Evolutionary conservation across 2,888 invertebrate species (phyloP).

Genomic region (Norana najaformis): DNA sequence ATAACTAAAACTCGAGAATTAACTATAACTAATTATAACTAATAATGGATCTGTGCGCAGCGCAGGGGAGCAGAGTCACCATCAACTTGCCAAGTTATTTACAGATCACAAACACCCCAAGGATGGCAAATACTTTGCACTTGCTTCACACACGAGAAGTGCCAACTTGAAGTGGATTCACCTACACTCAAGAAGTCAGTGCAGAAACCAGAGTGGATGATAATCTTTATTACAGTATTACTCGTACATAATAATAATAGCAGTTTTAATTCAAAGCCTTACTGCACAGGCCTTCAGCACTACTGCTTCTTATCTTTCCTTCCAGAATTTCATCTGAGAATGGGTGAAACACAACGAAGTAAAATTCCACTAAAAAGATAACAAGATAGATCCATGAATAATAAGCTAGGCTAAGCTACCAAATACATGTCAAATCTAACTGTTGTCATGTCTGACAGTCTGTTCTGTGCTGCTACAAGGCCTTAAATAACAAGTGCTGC

Average conservation of each 20-base stretch:
- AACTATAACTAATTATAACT: no score
- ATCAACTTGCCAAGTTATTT: no score
- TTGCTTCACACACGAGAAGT: not conserved
- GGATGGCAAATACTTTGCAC: not conserved
- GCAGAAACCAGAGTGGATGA: not conserved
- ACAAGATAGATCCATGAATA: constrained; percentile 17
- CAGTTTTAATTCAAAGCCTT: not conserved
- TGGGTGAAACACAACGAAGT: constrained; percentile 92
- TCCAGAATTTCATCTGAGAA: constrained; percentile 88
- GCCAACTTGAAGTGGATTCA: constrained; percentile 20
- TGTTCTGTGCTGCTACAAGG: no score
- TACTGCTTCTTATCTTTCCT: constrained; percentile 89
- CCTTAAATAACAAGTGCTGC: no score
- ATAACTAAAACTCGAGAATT: no score
- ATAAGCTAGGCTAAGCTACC: constrained; percentile 26
- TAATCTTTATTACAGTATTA: not conserved
- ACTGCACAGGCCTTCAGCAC: constrained; percentile 79
- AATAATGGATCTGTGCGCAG: not conserved
- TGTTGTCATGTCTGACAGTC: no score
- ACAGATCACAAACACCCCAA: not conserved
- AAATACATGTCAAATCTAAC: not conserved
- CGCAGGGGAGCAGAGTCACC: not conserved
- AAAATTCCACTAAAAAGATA: constrained; percentile 74
- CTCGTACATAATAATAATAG: no score
- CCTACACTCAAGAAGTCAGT: not conserved